Evolutionary conservation across 2,888 invertebrate species (phyloP), one percentile per base, ranked within the genome.

Genomic region (Nephrotoma flavescens): DNA sequence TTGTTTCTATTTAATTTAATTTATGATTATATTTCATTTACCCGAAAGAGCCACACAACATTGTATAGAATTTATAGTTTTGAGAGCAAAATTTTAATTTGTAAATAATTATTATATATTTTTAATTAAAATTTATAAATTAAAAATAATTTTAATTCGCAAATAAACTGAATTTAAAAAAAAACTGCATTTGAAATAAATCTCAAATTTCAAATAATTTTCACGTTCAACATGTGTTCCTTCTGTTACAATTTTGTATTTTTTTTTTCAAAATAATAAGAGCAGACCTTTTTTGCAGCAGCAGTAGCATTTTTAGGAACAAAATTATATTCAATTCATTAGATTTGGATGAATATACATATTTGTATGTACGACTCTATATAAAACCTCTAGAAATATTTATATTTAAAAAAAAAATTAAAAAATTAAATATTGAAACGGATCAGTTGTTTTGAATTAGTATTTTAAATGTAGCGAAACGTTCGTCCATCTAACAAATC

Each of bases 401-500:
- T 52, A 31, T 31, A 31, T 31, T 31, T 31, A 31, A 2, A 31
- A 31, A 31, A 31, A 31, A 31, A 31, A 3, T 2, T 31, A 1
- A 57, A 71, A 71, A 71, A 71, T 71, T 71, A 71, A 71, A 84
- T 84, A 42, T 84, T 42, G 84, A 84, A 84, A 84, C 84, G 84
- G 84, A 84, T 84, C 84, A 84, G 15, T 84, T 84, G 84, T 84
- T 84, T 84, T 84, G 84, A 84, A 84, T 84, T 84, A 84, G 84
- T 84, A 84, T 84, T 84, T 84, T 84, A 42, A 84, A 84, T 84
- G 84, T 84, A 42, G n/a, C 84, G 84, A 42, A 84, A 84, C 84
- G 84, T 84, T 42, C 84, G 42, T 84, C 71, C 71, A 71, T 71
- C 71, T 71, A 71, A 71, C 71, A 71, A 71, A 71, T 31, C 9